These are phyloP conservation scores for Augochlora pura DNA, from an alignment of 1,140 invertebrate species.

Conservation along the genomic window DNA sequence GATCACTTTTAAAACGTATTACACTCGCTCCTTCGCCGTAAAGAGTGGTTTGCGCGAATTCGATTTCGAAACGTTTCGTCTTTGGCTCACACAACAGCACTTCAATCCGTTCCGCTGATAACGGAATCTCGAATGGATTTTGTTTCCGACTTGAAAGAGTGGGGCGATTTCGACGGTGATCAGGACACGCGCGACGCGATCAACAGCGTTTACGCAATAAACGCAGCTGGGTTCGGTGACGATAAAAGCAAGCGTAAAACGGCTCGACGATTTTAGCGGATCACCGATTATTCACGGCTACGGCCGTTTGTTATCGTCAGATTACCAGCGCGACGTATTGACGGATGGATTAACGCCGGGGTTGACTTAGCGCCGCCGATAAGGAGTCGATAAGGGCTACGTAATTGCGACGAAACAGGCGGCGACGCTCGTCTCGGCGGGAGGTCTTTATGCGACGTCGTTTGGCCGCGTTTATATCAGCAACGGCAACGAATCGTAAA, in stretches of 20 bases:
- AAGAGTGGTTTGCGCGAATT: too few species aligned
- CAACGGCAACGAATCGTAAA: slow-evolving; percentile 50
- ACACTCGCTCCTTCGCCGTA: too few species aligned
- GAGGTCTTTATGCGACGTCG: slow-evolving; percentile 60
- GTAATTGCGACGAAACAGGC: slow-evolving; percentile 57
- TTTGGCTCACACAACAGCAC: too few species aligned
- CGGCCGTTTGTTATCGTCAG: slow-evolving; percentile 44
- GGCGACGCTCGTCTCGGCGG: slow-evolving; percentile 41
- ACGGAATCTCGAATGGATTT: too few species aligned
- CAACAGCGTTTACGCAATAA: not conserved
- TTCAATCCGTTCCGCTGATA: too few species aligned
- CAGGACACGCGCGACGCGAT: not conserved
- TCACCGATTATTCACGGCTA: slow-evolving; percentile 54
- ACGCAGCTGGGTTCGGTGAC: not conserved
- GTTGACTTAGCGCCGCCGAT: slow-evolving; percentile 58
- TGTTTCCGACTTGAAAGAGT: too few species aligned
- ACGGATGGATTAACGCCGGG: slow-evolving; percentile 57
- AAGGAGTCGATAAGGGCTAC: slow-evolving; percentile 58
- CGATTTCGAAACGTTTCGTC: too few species aligned
- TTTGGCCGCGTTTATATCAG: slow-evolving; percentile 38
- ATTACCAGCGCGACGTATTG: slow-evolving; percentile 55
- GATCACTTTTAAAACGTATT: too few species aligned
- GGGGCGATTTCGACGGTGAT: not conserved
- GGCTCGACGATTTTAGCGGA: slow-evolving; percentile 44
- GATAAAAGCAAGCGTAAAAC: slow-evolving; percentile 22